Evolutionary conservation across 1,140 invertebrate species (phyloP).

Genomic region (Asbolus verrucosus): DNA sequence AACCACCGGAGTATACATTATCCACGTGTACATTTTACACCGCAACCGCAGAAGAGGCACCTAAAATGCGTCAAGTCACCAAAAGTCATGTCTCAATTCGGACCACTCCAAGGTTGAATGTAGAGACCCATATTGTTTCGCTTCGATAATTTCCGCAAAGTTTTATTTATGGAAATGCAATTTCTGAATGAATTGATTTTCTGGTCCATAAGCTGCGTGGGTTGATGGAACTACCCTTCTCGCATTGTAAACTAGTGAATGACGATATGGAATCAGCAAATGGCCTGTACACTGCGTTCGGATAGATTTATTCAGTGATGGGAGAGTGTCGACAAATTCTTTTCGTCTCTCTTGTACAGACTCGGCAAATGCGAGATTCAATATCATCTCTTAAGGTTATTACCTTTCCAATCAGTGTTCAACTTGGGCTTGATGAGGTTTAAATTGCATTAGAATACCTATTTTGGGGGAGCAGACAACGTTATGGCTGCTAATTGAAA

Average conservation of each 20-base stretch:
- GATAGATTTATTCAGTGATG: slow-evolving; percentile 2
- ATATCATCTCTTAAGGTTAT: slow-evolving; percentile 42
- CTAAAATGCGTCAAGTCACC: neutral
- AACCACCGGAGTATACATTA: slow-evolving; percentile 34
- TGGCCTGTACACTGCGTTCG: neutral
- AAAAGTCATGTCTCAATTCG: too few species aligned
- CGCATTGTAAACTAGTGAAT: neutral
- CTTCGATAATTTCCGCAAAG: too few species aligned
- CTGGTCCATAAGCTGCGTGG: too few species aligned
- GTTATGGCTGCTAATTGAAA: slow-evolving; percentile 25
- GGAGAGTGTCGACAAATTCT: slow-evolving; percentile 12
- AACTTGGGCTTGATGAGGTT: slow-evolving; percentile 47
- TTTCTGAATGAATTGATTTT: slow-evolving; percentile 11
- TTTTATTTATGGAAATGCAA: neutral
- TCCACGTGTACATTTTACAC: slow-evolving; percentile 33
- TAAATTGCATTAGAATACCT: slow-evolving; percentile 47
- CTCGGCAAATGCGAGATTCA: slow-evolving; percentile 18
- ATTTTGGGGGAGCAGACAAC: slow-evolving; percentile 34
- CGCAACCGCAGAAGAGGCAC: slow-evolving; percentile 17
- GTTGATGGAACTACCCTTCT: too few species aligned
- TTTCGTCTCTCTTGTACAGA: slow-evolving; percentile 11
- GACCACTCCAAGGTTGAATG: too few species aligned
- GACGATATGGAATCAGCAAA: slow-evolving; percentile 6
- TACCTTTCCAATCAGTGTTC: slow-evolving; percentile 47
- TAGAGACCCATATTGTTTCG: too few species aligned